A percentile compares a stretch with the other conserved stretches of the same genome.
phyloP scores from a whole-genome alignment of 2,113 vertebrate genomes.

The Otus sunia region DNA sequence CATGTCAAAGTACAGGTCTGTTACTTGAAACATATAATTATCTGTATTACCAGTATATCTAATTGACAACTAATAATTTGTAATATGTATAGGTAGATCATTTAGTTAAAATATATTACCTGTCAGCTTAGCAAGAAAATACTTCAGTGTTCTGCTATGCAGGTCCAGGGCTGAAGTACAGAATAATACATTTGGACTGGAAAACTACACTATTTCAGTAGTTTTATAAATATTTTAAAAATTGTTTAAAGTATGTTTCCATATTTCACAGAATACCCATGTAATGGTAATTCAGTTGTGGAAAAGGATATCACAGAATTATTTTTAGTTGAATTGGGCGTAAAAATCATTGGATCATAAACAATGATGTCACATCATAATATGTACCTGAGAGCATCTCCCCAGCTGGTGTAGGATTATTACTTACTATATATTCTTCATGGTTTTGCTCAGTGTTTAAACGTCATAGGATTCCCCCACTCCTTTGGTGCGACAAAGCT shows the following conservation, averaged over 20 bases:
- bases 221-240: not conserved
- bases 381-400: not conserved
- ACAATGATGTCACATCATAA: not conserved
- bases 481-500: not conserved
- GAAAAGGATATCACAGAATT: not conserved
- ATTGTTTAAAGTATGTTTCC: not conserved
- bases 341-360: not conserved
- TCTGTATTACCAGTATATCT: conserved; percentile 33
- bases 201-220: not conserved
- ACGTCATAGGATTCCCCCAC: not conserved
- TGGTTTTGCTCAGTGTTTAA: not conserved
- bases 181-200: not conserved
- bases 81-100: conserved; percentile 6
- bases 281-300: not conserved
- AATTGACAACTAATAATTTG: conserved; percentile 57
- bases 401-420: not conserved
- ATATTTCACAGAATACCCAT: not conserved
- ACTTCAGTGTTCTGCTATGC: not conserved
- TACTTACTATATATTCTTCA: not conserved
- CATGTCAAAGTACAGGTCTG: conserved; percentile 32
- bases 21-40: conserved; percentile 58
- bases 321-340: not conserved
- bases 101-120: conserved; percentile 33
- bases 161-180: not conserved
- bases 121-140: conserved; percentile 9